Base-by-base conservation (phyloP, 1,140 invertebrate genomes). In the Sarcophaga bullata region DNA sequence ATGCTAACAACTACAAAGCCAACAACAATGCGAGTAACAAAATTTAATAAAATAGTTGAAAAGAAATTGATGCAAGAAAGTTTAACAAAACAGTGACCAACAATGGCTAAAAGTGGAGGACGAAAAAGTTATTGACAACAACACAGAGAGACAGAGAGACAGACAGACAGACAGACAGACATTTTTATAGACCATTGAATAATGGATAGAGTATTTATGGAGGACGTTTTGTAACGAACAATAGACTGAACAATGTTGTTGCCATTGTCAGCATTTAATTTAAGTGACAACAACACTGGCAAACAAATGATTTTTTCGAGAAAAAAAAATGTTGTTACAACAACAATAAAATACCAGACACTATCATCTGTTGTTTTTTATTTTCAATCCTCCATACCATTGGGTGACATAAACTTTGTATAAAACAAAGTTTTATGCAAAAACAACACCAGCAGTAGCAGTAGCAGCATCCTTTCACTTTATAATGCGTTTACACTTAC, bases 31-130 rank as follows among this genome's bases (percentile, higher is more conserved):
- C 1, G 1, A 37, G 25, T 1, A 37, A 37, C 25, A 37, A 37
- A 37, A 37, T 37, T 37, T 37, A 37, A 37, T 37, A 37, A 37
- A 37, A 37, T 2, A 37, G 4, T 58, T 13, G 15, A n/a, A 58
- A 58, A n/a, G 10, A 58, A 58, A 58, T 5, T 37, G n/a, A 58
- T n/a, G 6, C 13, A 13, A 58, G 13, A 58, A 58, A n/a, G 13
- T 58, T 58, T n/a, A 58, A 58, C 54, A 58, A 58, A 58, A 58
- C 54, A n/a, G 54, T 58, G 11, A 58, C 54, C 54, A 58, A 58
- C 15, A 58, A 58, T 13, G 7, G 10, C 54, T 15, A 58, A n/a
- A 58, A n/a, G 8, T 13, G 7, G 13, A 58, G 13, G 11, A 58
- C 13, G n/a, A 58, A 58, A 58, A 58, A 13, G 11, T 58, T n/a